Evolutionary conservation across 2,113 vertebrate genomes (phyloP), one percentile per base, ranked within the genome.

Genomic region (Eurypyga helias): DNA sequence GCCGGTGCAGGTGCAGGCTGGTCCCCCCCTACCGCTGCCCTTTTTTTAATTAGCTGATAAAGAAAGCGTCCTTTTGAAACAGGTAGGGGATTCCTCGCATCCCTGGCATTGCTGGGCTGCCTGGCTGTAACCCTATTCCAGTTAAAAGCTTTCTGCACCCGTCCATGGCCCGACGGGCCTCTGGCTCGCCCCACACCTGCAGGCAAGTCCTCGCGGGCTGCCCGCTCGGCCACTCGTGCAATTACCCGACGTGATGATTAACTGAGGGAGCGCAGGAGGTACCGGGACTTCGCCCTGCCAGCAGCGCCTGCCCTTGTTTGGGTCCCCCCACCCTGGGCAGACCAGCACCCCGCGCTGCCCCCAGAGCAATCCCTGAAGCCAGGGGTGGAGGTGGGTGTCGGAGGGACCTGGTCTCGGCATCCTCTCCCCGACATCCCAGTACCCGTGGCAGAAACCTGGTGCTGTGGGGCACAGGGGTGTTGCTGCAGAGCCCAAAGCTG

Each of bases 31-130:
- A 9, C 31, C 2, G 0, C 83, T 75, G 76, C 61, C 77, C 75
- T 61, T 80, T 76, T 95, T 96, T 97, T 97, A 97, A 98, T 98
- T 97, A 97, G 84, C 62, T 0, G 55, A 97, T 96, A 96, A 97
- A 97, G 96, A 98, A 98, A 97, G 97, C 96, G 1, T 94, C 95
- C 97, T 98, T 97, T 98, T 97, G 95, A 98, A 96, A 93, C 77
- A 90, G 81, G 79, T 79, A 64, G 77, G 77, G 88, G 95, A 98
- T 98, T 97, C 97, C 93, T 96, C 24, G 0, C 97, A 96, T 97
- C 97, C 80, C 94, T 97, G 96, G 95, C 96, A 97, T 98, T 96
- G 90, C 96, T 98, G 96, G 95, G 91, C 97, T 97, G 96, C 93
- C 96, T 97, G 78, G 70, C 82, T 95, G 97, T 96, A 98, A 97